These are phyloP conservation scores for Thyatira batis DNA, from an alignment of 2,888 invertebrate species.

Conservation along the genomic window DNA sequence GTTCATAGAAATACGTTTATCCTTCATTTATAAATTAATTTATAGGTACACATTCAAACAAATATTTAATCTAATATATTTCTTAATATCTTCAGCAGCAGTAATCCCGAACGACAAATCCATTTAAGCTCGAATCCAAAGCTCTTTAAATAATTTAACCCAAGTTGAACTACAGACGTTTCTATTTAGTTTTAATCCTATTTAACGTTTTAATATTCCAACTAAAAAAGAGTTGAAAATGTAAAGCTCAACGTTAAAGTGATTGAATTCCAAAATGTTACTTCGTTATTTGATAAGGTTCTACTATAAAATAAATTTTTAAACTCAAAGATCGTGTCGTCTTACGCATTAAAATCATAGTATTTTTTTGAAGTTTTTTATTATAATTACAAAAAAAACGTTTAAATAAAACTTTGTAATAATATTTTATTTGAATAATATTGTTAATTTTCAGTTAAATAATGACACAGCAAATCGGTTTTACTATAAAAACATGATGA, in stretches of 20 bases:
- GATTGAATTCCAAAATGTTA: background rate
- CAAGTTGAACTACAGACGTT: background rate
- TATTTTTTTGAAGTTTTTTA: background rate
- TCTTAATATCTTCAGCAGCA: background rate
- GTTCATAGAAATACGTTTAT: background rate
- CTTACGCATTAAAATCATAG: too few relatives aligned
- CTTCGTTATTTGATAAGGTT: background rate
- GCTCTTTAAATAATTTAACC: background rate
- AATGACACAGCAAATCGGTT: too few relatives aligned
- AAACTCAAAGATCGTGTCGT: background rate
- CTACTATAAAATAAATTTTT: background rate
- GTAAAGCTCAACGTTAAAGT: background rate
- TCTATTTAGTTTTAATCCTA: background rate
- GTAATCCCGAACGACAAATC: background rate
- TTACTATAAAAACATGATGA: too few relatives aligned
- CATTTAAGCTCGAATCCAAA: background rate
- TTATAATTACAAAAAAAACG: too few relatives aligned
- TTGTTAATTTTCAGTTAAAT: too few relatives aligned
- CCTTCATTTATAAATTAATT: background rate
- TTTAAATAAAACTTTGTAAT: too few relatives aligned
- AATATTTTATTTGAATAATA: too few relatives aligned
- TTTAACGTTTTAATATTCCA: background rate
- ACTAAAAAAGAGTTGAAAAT: background rate
- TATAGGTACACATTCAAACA: background rate
- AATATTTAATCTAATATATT: background rate